A percentile compares a stretch with the other conserved stretches of the same genome.
phyloP scores from a whole-genome alignment of 2,888 invertebrate species.

The Oscheius myriophilus region DNA sequence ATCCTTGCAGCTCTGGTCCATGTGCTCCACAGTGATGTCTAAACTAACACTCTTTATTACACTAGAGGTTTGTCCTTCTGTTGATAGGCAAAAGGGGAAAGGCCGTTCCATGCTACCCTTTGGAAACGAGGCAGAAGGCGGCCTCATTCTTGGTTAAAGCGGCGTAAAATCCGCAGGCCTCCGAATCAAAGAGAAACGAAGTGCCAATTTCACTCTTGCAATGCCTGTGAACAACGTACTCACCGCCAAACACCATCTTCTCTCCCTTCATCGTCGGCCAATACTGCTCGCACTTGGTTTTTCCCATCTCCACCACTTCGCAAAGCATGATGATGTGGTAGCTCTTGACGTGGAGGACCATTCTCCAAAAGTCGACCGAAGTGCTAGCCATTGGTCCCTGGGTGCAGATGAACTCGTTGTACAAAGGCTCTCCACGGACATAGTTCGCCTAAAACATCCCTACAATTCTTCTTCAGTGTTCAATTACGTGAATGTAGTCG shows the following conservation, averaged over 20 bases:
- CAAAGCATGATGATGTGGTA: slow-evolving; percentile 28
- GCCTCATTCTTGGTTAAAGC: too few species aligned
- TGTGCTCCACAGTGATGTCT: slow-evolving; percentile 2
- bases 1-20: background rate
- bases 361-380: slow-evolving; percentile 23
- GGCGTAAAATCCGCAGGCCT: too few species aligned
- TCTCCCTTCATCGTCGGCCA: slow-evolving; percentile 19
- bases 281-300: slow-evolving; percentile 30
- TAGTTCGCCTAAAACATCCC: slow-evolving; percentile 14
- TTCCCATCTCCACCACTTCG: slow-evolving; percentile 26
- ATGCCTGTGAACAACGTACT: too few species aligned
- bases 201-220: too few species aligned
- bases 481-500: slow-evolving; percentile 23
- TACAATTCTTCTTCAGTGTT: too few species aligned
- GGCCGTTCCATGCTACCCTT: too few species aligned
- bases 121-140: too few species aligned
- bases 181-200: too few species aligned
- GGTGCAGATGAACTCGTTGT: slow-evolving; percentile 23
- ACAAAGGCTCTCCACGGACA: slow-evolving; percentile 13
- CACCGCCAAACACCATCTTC: slow-evolving; percentile 25
- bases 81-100: too few species aligned
- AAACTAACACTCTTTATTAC: too few species aligned
- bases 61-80: too few species aligned
- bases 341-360: slow-evolving; percentile 20
- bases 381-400: slow-evolving; percentile 25